A percentile compares a stretch with the other conserved stretches of the same genome.
These are phyloP conservation scores for Dryadula phaetusa DNA, from an alignment of 2,888 invertebrate genomes.

Conservation along the genomic window DNA sequence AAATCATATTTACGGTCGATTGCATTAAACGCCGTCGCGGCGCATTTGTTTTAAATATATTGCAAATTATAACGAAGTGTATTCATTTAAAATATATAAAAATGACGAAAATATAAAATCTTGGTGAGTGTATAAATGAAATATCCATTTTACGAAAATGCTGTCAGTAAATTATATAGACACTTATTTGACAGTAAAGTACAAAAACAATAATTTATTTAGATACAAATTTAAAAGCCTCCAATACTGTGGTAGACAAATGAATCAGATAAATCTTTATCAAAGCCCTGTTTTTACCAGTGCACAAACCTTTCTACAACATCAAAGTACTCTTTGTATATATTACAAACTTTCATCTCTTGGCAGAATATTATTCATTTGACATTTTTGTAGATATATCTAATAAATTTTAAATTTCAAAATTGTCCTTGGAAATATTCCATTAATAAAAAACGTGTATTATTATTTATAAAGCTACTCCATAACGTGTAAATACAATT, in stretches of 20 bases:
- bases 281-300: slow-evolving; percentile 10
- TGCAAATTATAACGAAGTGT: too few species aligned
- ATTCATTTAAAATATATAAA: too few species aligned
- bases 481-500: too few species aligned
- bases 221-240: slow-evolving; percentile 7
- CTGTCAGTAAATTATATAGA: neutral
- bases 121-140: too few species aligned
- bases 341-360: slow-evolving; percentile 13
- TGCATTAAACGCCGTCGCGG: neutral
- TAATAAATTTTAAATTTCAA: too few species aligned
- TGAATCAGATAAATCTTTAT: slow-evolving; percentile 19
- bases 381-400: neutral
- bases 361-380: slow-evolving; percentile 13
- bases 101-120: too few species aligned
- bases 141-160: too few species aligned
- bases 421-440: too few species aligned
- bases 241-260: neutral
- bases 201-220: neutral
- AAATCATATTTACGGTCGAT: neutral
- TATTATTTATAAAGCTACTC: too few species aligned
- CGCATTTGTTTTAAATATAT: neutral
- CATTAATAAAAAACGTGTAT: too few species aligned
- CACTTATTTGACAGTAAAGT: neutral
- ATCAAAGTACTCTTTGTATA: slow-evolving; percentile 18
- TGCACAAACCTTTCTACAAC: slow-evolving; percentile 15